These are phyloP conservation scores for Leptocoma aspasia DNA, from an alignment of 2,113 vertebrate species.

Conservation along the genomic window DNA sequence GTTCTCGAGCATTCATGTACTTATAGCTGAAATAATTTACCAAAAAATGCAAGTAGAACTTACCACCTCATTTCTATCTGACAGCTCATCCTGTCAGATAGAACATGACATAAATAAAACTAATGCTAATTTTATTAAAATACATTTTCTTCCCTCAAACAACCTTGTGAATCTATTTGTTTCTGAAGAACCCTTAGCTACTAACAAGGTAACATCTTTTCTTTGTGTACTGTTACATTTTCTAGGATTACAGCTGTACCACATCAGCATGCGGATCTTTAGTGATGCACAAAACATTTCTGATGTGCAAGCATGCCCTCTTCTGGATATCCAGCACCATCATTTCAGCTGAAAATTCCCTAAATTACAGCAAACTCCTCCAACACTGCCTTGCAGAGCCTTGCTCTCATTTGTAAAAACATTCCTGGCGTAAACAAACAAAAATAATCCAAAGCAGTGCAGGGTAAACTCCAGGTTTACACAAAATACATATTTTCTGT, in stretches of 20 bases:
- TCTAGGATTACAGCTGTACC: background rate
- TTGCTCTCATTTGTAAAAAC: background rate
- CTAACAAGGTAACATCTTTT: background rate
- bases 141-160: background rate
- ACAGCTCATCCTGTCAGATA: background rate
- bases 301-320: conserved; percentile 72
- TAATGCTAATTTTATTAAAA: background rate
- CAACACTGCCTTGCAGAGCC: background rate
- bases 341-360: background rate
- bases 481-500: background rate
- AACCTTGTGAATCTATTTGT: conserved; percentile 13
- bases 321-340: conserved; percentile 45
- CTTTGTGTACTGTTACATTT: conserved; percentile 23
- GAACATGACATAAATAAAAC: too few relatives aligned
- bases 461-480: background rate
- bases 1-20: background rate
- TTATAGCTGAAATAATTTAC: background rate
- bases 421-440: background rate
- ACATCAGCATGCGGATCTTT: background rate
- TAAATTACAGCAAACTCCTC: background rate
- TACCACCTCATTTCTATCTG: background rate
- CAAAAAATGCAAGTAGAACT: background rate
- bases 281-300: background rate
- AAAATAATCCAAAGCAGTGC: background rate
- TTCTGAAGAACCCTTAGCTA: background rate